These are phyloP conservation scores for Battus philenor DNA, from an alignment of 1,140 invertebrate species.

Conservation along the genomic window DNA sequence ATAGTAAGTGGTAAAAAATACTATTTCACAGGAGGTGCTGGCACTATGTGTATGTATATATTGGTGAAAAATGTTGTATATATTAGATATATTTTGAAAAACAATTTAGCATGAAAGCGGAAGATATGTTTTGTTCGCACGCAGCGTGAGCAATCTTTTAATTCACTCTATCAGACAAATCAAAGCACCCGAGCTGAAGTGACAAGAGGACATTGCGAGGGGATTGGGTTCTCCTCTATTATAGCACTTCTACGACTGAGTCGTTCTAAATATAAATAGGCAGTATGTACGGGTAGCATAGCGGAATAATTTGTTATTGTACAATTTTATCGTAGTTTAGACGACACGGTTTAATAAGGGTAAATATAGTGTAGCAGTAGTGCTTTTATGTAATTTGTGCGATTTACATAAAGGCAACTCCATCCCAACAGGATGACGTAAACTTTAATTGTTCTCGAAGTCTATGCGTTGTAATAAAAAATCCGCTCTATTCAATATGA, in stretches of 20 bases:
- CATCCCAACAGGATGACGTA: constrained; percentile 11
- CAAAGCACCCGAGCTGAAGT: constrained; percentile 25
- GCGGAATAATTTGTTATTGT: too few species aligned
- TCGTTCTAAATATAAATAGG: constrained; percentile 7
- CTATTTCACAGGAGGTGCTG: too few species aligned
- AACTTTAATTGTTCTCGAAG: constrained; percentile 4
- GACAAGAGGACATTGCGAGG: constrained; percentile 17
- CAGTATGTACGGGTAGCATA: too few species aligned
- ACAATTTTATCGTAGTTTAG: too few species aligned
- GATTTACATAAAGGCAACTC: too few species aligned
- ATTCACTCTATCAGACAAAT: constrained; percentile 41
- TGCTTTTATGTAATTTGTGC: too few species aligned
- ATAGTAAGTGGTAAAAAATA: too few species aligned
- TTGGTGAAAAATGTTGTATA: too few species aligned
- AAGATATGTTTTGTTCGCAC: constrained; percentile 31
- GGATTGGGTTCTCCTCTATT: constrained; percentile 18
- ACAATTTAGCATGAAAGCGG: constrained; percentile 21
- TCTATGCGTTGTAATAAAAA: constrained; percentile 26
- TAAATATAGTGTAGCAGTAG: too few species aligned
- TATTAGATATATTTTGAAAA: background rate
- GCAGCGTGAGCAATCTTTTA: constrained; percentile 41
- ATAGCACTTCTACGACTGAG: constrained; percentile 1
- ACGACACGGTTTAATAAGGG: too few species aligned
- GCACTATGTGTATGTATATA: too few species aligned
- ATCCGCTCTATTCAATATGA: constrained; percentile 39